Evolutionary conservation across 2,888 invertebrate genomes (phyloP).

Genomic region (Yponomeuta malinellus): DNA sequence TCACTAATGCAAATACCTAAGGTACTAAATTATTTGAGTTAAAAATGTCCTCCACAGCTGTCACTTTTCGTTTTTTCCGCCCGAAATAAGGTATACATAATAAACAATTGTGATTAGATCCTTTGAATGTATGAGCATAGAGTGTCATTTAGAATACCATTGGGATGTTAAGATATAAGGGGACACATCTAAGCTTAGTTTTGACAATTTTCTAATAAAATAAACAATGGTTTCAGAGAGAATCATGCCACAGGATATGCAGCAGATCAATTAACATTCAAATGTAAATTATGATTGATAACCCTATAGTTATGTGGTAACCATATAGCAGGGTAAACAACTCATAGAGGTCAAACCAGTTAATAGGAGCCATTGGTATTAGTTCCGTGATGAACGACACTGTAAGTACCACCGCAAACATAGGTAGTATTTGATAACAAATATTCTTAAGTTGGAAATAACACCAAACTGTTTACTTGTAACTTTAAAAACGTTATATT

Average conservation of each 20-base stretch:
- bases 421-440: constrained; percentile 8
- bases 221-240: too few species aligned
- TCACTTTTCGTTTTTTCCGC: too few species aligned
- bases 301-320: constrained; percentile 31
- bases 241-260: constrained; percentile 1
- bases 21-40: too few species aligned
- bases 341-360: constrained; percentile 57
- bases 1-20: too few species aligned
- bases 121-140: too few species aligned
- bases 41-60: too few species aligned
- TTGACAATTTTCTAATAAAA: too few species aligned
- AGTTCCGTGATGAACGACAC: constrained; percentile 44
- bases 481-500: background rate
- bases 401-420: constrained; percentile 2
- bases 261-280: background rate
- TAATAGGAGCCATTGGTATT: constrained; percentile 22
- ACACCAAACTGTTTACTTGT: background rate
- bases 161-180: too few species aligned
- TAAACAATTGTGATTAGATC: too few species aligned
- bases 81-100: too few species aligned
- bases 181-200: too few species aligned
- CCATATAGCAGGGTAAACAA: constrained; percentile 44
- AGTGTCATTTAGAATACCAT: too few species aligned
- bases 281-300: constrained; percentile 29
- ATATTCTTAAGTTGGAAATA: background rate